These are phyloP conservation scores for Tolmerus cingulatus DNA, from an alignment of 2,888 invertebrate genomes.

Conservation along the genomic window DNA sequence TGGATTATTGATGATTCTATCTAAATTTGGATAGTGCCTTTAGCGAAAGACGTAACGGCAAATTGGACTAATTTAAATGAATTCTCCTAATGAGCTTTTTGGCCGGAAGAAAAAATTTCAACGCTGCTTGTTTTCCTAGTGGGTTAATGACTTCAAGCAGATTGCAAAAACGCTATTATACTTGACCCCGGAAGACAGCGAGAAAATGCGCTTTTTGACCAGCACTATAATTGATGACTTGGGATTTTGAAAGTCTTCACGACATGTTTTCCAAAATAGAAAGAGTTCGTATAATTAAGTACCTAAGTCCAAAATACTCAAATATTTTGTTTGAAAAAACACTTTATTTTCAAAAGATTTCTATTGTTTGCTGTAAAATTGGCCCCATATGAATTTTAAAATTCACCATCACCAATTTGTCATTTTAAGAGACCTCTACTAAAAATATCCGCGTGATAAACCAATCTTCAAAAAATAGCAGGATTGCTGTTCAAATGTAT, in stretches of 20 bases:
- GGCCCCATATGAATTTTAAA: background rate
- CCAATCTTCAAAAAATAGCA: background rate
- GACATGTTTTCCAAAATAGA: background rate
- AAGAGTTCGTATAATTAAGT: background rate
- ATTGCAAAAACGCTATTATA: background rate
- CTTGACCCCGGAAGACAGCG: background rate
- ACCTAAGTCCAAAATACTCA: too few species aligned
- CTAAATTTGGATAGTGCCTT: background rate
- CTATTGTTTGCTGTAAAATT: background rate
- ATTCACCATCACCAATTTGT: background rate
- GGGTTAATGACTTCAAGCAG: slow-evolving; percentile 8
- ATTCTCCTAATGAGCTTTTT: slow-evolving; percentile 18
- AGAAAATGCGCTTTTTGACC: background rate
- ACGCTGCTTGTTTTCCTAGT: background rate
- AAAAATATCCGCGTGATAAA: background rate
- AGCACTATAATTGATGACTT: background rate
- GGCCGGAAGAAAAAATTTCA: background rate
- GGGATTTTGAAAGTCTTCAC: background rate
- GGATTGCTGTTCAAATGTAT: background rate
- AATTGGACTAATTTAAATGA: slow-evolving; percentile 20
- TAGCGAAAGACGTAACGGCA: background rate
- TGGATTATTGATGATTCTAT: background rate
- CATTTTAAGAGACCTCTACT: background rate
- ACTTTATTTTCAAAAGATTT: too few species aligned
- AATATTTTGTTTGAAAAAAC: too few species aligned